Evolutionary conservation across 2,113 vertebrate genomes (phyloP), one percentile per base, ranked within the genome.

Genomic region (Orycteropus afer): DNA sequence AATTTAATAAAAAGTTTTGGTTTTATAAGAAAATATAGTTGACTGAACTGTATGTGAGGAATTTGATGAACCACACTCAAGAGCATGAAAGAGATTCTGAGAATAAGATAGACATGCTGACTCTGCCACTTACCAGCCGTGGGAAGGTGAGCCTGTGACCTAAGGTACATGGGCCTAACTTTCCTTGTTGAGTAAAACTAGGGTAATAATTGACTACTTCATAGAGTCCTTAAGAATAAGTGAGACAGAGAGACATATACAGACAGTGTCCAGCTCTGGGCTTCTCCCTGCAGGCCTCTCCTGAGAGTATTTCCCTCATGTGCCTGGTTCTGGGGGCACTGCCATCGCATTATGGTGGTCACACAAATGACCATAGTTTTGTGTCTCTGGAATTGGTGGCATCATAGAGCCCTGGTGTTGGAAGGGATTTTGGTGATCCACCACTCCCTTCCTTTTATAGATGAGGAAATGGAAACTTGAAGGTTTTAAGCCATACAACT

Each of bases 1-100:
- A 90, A 86, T 93, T 95, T 93, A 91, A 65, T 47, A 59, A 76
- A 42, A 32, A 47, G n/a, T 92, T 94, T 88, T 85, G 73, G 88
- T 85, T 81, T 65, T 79, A 5, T 59, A 17, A 87, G 77, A 83
- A 87, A 86, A 53, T 37, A 59, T 6, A 82, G 32, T 79, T 84
- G 59, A 91, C 49, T 47, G 63, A 65, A 63, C 40, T 49, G 51
- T 63, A 27, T 90, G 61, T 73, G 15, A 69, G 61, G 74, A 81
- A 42, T 40, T 45, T 18, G 9, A 8, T 79, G 69, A 78, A 61
- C n/a, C 77, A n/a, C 5, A 12, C 23, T 82, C 37, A 80, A 85
- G 55, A 67, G 40, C 37, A 49, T 57, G 42, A 63, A 15, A 49
- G 40, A 61, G 83, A 65, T 12, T 29, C 22, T 17, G 37, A 76